These are phyloP conservation scores for Sebastes taczanowskii DNA, from an alignment of 2,797 vertebrate species.

Conservation along the genomic window DNA sequence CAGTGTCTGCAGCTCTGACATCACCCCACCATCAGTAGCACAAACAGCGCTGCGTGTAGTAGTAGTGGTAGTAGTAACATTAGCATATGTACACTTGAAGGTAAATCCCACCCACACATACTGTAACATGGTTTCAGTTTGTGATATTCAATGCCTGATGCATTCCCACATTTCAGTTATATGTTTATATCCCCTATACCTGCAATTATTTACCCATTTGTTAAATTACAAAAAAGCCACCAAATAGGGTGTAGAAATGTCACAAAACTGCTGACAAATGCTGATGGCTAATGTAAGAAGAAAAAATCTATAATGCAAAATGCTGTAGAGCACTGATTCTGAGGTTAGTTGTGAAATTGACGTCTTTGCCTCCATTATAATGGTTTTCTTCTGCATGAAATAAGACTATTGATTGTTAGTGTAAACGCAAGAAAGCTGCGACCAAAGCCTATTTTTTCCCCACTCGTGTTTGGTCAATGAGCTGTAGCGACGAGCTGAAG, in stretches of 20 bases:
- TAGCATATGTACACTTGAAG: slow-evolving; percentile 7
- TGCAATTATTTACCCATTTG: background rate
- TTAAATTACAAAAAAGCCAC: background rate
- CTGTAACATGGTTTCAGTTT: background rate
- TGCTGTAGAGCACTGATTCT: background rate
- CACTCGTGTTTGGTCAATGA: background rate
- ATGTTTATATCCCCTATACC: background rate
- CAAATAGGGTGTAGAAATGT: background rate
- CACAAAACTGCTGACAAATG: background rate
- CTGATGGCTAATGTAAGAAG: background rate
- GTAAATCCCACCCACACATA: background rate
- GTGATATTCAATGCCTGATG: background rate
- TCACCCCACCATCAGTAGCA: slow-evolving; percentile 13
- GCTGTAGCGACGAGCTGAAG: background rate
- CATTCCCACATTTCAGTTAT: background rate
- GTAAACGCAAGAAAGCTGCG: too few species aligned
- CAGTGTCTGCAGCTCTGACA: slow-evolving; percentile 34
- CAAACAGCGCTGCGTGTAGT: slow-evolving; percentile 5
- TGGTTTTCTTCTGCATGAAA: slow-evolving; percentile 19
- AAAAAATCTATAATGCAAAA: slow-evolving; percentile 17
- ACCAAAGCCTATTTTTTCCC: background rate
- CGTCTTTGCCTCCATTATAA: background rate
- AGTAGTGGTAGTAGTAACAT: slow-evolving; percentile 15
- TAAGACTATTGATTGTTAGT: slow-evolving; percentile 1
- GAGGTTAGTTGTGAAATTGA: background rate